Evolutionary conservation across 2,888 invertebrate species (phyloP).

Genomic region (Ariolimax columbianus): DNA sequence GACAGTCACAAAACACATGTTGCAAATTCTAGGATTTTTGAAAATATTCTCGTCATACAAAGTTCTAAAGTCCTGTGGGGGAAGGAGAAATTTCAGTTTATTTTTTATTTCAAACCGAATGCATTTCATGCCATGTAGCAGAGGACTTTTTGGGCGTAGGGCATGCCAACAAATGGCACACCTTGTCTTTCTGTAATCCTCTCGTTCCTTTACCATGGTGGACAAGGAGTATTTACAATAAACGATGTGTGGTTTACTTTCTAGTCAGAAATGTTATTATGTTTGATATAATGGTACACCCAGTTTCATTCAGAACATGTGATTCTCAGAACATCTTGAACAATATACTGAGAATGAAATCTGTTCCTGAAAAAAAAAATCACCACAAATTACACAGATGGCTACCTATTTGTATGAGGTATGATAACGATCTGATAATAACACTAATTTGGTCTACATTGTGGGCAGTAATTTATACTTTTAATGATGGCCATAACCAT

Average conservation of each 20-base stretch:
- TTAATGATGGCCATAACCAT: too few relatives aligned
- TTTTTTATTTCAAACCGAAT: slow-evolving; percentile 33
- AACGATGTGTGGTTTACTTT: too few relatives aligned
- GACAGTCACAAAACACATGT: slow-evolving; percentile 35
- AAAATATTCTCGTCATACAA: slow-evolving; percentile 38
- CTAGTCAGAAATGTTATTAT: background rate
- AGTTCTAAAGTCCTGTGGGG: slow-evolving; percentile 32
- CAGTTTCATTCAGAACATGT: background rate
- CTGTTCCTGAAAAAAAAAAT: background rate
- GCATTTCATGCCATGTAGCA: slow-evolving; percentile 38
- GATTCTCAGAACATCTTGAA: background rate
- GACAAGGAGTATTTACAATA: background rate
- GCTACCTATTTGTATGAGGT: background rate
- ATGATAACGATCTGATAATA: too few relatives aligned
- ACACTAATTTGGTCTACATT: too few relatives aligned
- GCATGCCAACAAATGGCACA: slow-evolving; percentile 42
- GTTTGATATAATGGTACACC: background rate
- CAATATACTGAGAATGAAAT: background rate
- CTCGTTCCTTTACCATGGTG: slow-evolving; percentile 23
- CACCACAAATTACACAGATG: background rate
- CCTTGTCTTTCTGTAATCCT: background rate
- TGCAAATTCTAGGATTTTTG: slow-evolving; percentile 38
- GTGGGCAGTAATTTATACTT: too few relatives aligned
- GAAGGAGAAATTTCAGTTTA: slow-evolving; percentile 35
- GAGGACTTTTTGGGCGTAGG: slow-evolving; percentile 37